Base-by-base conservation (phyloP, 2,888 invertebrate species). In the Polydrusus tereticollis region DNA sequence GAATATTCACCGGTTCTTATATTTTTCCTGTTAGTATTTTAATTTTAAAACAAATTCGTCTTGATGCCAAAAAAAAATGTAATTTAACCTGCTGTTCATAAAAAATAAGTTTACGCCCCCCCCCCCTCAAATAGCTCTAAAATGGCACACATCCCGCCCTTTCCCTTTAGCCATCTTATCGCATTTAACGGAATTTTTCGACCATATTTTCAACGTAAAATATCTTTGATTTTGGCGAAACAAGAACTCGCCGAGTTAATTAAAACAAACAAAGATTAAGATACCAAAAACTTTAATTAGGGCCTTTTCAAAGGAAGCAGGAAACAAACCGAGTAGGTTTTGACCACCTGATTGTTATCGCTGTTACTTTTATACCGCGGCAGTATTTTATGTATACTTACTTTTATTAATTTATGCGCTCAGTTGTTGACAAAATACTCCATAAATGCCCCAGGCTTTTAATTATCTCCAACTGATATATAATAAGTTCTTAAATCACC, bases 361-460 rank as follows among this genome's bases (percentile, higher is more conserved):
- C 23, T 26, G 41, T 43, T 26, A 43, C 26, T 41, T 41, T 26
- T 36, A 60, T 41, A 33, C 38, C 16, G 14, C 33, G 8, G 16
- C 52, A 16, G 16, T 55, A 55, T 29, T 29, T 26, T 55, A 26
- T 50, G 23, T 29, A 45, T 12, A 38, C 18, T 0, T 36, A 12
- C 29, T 18, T 58, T 45, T 26, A 26, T 8, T 60, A 43, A 60
- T 60, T 60, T 60, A 60, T 60, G 45, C 26, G 43, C 43, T 18
- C 18, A 41, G 41, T 59, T 59, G 60, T 60, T 60, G 60, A 60
- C 60, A 45, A 45, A 45, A 60, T 60, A 26, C 60, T 60, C n/a
- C 29, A 45, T 60, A 60, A 60, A 59, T 41, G 16, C 12, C 14
- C 59, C 12, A 29, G 29, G 16, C 16, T 29, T 55, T 55, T 55